Evolutionary conservation across 1,140 invertebrate species (phyloP).

Genomic region (Drosophila mayri): DNA sequence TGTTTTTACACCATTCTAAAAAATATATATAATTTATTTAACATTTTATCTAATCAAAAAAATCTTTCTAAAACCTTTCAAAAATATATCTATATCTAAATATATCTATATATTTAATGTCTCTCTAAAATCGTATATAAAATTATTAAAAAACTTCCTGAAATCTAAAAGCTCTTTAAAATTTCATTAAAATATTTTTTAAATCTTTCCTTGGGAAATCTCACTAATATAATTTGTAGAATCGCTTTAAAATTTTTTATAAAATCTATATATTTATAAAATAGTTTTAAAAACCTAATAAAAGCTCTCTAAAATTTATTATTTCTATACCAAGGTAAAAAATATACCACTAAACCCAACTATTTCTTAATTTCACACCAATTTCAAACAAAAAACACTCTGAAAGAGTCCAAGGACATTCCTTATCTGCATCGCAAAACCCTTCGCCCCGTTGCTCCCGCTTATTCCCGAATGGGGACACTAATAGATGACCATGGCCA

Average conservation of each 20-base stretch:
- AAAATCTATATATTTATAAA: too few relatives aligned
- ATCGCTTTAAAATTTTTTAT: neutral
- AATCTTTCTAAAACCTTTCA: too few relatives aligned
- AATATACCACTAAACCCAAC: too few relatives aligned
- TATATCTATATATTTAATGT: too few relatives aligned
- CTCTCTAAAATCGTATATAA: neutral
- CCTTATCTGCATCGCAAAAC: neutral
- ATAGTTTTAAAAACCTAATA: neutral
- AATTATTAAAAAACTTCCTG: neutral
- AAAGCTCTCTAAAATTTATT: neutral
- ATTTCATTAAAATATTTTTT: neutral
- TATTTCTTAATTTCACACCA: too few relatives aligned
- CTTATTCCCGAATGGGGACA: constrained; percentile 27
- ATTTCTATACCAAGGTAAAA: neutral
- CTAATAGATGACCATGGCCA: constrained; percentile 53
- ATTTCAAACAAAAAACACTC: too few relatives aligned
- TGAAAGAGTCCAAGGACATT: constrained; percentile 2
- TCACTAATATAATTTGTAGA: neutral
- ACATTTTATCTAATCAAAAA: too few relatives aligned
- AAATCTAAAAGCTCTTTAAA: too few relatives aligned
- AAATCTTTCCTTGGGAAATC: neutral
- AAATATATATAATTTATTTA: too few relatives aligned
- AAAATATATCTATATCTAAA: neutral
- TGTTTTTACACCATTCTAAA: too few relatives aligned
- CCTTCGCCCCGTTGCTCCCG: neutral